Conservation (phyloP, 37 sponge, comb jelly and placozoan species). For the Crambe crambe region DNA sequence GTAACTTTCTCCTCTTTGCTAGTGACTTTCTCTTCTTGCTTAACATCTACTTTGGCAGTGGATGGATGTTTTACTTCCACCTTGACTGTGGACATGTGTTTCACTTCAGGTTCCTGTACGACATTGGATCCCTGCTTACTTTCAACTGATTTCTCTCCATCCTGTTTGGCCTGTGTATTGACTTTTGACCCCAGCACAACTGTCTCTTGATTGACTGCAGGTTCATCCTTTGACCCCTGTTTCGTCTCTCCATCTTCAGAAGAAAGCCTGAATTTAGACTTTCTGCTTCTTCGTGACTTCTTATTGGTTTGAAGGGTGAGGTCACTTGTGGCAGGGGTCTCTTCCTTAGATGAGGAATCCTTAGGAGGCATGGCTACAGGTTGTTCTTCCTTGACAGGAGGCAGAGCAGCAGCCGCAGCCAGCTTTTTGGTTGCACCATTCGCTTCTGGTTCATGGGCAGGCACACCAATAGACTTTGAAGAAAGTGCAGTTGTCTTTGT, state of each 20-base stretch:
- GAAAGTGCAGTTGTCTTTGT: neutral
- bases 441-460: neutral
- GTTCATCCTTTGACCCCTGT: neutral
- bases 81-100: neutral
- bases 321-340: neutral
- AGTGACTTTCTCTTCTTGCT: neutral
- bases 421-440: neutral
- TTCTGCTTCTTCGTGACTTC: neutral
- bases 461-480: neutral
- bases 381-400: neutral
- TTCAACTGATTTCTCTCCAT: neutral
- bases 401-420: neutral
- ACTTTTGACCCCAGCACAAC: too few relatives aligned
- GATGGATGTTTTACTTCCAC: neutral
- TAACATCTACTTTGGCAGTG: neutral
- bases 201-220: too few relatives aligned
- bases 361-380: neutral
- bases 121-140: neutral
- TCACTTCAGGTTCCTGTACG: too few relatives aligned
- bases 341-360: neutral
- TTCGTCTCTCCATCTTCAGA: neutral
- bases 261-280: constrained; percentile 13
- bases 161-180: too few relatives aligned
- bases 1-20: neutral
- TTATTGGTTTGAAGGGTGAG: neutral